phyloP scores from a whole-genome alignment of 2,888 invertebrate species.

The Margaritifera margaritifera region DNA sequence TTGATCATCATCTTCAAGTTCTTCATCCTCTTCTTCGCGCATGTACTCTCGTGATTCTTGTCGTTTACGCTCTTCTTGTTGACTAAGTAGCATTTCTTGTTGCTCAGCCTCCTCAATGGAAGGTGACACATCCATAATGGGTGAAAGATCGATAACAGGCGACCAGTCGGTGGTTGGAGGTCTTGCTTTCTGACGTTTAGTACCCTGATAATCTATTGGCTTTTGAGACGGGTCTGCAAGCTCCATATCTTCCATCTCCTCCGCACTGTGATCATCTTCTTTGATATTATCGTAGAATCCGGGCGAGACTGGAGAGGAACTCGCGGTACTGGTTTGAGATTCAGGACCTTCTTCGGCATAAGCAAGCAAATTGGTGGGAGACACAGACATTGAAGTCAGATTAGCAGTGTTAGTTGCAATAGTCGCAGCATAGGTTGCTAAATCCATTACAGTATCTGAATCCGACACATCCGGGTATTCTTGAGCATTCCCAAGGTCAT shows the following conservation, averaged over 20 bases:
- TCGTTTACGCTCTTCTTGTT: slow-evolving; percentile 58
- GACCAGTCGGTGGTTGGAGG: slow-evolving; percentile 73
- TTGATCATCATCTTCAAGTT: slow-evolving; percentile 36
- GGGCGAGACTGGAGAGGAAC: slow-evolving; percentile 63
- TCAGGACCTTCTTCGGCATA: slow-evolving; percentile 44
- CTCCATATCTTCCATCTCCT: slow-evolving; percentile 59
- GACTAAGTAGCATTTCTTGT: slow-evolving; percentile 68
- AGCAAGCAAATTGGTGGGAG: slow-evolving; percentile 61
- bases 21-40: slow-evolving; percentile 43
- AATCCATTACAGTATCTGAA: slow-evolving; percentile 61
- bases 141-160: slow-evolving; percentile 73
- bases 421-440: slow-evolving; percentile 71
- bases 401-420: slow-evolving; percentile 71
- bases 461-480: slow-evolving; percentile 36
- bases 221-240: slow-evolving; percentile 68
- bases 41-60: slow-evolving; percentile 51
- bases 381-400: slow-evolving; percentile 69
- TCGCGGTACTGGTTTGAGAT: slow-evolving; percentile 52
- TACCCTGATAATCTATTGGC: slow-evolving; percentile 68
- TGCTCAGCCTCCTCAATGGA: slow-evolving; percentile 73
- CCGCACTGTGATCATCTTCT: slow-evolving; percentile 39
- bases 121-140: slow-evolving; percentile 74
- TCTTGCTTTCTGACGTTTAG: slow-evolving; percentile 67
- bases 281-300: slow-evolving; percentile 60
- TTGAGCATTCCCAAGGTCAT: slow-evolving; percentile 33